Conservation (phyloP, 92 coral and sea anemone species). For the Pocillopora meandrina region DNA sequence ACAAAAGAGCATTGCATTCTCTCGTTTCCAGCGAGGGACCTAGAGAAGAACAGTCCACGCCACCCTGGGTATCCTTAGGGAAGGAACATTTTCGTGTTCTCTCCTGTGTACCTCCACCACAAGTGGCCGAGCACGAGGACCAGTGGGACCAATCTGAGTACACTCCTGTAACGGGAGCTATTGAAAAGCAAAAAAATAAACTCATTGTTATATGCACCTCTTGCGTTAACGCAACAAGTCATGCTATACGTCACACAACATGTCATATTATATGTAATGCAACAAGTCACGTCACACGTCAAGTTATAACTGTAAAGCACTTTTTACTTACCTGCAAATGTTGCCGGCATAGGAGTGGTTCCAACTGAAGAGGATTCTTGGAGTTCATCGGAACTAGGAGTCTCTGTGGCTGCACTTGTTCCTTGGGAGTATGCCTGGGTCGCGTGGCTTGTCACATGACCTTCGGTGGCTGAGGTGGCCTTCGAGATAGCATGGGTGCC, state of each 20-base stretch:
- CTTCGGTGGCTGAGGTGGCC: constrained; percentile 13
- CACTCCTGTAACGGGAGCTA: constrained; percentile 76
- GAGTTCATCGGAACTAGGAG: constrained; percentile 15
- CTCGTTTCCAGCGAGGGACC: constrained; percentile 89
- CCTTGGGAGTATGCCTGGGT: constrained; percentile 1
- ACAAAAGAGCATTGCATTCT: constrained; percentile 82
- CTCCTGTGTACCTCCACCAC: constrained; percentile 98
- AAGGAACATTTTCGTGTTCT: constrained; percentile 81
- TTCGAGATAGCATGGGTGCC: not conserved
- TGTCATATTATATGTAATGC: too few species aligned
- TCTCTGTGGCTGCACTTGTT: constrained; percentile 20
- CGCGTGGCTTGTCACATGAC: constrained; percentile 8
- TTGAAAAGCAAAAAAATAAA: not conserved
- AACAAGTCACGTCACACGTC: too few species aligned
- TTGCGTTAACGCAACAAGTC: too few species aligned
- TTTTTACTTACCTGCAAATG: constrained; percentile 32
- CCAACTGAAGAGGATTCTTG: constrained; percentile 10
- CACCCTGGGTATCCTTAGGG: constrained; percentile 73
- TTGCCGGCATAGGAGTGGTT: constrained; percentile 40
- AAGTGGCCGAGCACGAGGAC: constrained; percentile 79
- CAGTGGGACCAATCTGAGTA: constrained; percentile 87
- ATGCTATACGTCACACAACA: too few species aligned
- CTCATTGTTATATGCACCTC: not conserved
- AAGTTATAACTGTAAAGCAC: too few species aligned
- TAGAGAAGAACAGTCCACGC: constrained; percentile 79